A percentile compares a stretch with the other conserved stretches of the same genome.
phyloP scores from a whole-genome alignment of 2,797 vertebrate genomes.

The Microctenopoma lineatum region DNA sequence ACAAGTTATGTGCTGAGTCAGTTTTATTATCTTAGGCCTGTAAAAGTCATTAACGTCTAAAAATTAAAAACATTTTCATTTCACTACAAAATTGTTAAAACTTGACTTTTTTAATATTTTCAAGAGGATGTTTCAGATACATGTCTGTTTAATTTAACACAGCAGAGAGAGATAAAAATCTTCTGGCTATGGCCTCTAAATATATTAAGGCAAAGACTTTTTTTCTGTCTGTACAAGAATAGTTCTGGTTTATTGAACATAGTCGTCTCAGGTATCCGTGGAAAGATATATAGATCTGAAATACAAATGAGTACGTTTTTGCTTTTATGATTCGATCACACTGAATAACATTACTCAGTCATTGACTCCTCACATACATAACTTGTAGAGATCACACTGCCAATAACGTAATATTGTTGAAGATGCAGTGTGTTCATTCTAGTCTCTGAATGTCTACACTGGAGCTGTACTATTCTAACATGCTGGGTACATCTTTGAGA shows the following conservation, averaged over 20 bases:
- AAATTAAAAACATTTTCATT: background rate
- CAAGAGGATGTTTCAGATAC: background rate
- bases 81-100: background rate
- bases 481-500: background rate
- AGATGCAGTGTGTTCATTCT: background rate
- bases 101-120: background rate
- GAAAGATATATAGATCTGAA: conserved; percentile 38
- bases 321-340: conserved; percentile 53
- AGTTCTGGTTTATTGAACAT: conserved; percentile 50
- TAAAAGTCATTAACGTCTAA: conserved; percentile 8
- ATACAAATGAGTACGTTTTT: conserved; percentile 38
- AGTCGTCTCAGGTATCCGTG: conserved; percentile 41
- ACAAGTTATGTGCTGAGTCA: conserved; percentile 13
- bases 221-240: conserved; percentile 41
- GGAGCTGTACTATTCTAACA: background rate
- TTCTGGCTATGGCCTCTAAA: background rate
- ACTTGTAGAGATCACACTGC: conserved; percentile 5
- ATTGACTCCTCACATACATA: conserved; percentile 16
- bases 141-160: conserved; percentile 17
- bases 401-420: background rate
- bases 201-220: conserved; percentile 33
- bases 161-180: background rate
- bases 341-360: conserved; percentile 10
- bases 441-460: background rate
- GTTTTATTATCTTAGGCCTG: background rate